These are phyloP conservation scores for Forbesichthys papilliferus DNA, from an alignment of 2,113 vertebrate species.

Conservation along the genomic window DNA sequence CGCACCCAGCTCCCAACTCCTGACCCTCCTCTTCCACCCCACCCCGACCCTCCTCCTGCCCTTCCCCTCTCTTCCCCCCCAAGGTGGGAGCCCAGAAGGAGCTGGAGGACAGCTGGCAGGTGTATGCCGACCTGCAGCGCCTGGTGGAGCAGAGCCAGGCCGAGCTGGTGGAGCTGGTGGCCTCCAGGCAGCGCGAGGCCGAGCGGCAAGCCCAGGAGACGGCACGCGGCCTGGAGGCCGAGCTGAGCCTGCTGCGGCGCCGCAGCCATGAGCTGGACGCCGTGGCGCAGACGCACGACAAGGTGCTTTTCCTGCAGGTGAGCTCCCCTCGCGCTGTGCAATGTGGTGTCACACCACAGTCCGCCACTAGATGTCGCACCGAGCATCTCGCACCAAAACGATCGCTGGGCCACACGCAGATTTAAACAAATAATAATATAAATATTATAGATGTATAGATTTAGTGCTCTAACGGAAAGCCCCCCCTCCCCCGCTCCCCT, in stretches of 20 bases:
- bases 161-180: slow-evolving; percentile 75
- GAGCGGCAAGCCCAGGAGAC: slow-evolving; percentile 73
- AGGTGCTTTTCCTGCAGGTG: slow-evolving; percentile 77
- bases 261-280: slow-evolving; percentile 73
- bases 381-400: too few species aligned
- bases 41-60: neutral
- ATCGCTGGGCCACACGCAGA: too few species aligned
- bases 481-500: too few species aligned
- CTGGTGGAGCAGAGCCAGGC: slow-evolving; percentile 79
- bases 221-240: slow-evolving; percentile 71
- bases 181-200: slow-evolving; percentile 58
- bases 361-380: too few species aligned
- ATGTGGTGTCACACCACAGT: too few species aligned
- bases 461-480: too few species aligned
- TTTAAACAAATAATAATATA: too few species aligned
- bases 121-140: slow-evolving; percentile 75
- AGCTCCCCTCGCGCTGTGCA: too few species aligned
- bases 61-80: neutral
- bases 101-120: slow-evolving; percentile 80
- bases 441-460: too few species aligned
- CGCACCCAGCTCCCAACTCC: too few species aligned
- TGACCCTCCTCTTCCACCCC: neutral
- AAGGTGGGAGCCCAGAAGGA: slow-evolving; percentile 76
- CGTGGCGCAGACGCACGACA: slow-evolving; percentile 63
- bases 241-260: slow-evolving; percentile 72